phyloP scores from a whole-genome alignment of 1,140 invertebrate species.

The Diorhabda elongata region DNA sequence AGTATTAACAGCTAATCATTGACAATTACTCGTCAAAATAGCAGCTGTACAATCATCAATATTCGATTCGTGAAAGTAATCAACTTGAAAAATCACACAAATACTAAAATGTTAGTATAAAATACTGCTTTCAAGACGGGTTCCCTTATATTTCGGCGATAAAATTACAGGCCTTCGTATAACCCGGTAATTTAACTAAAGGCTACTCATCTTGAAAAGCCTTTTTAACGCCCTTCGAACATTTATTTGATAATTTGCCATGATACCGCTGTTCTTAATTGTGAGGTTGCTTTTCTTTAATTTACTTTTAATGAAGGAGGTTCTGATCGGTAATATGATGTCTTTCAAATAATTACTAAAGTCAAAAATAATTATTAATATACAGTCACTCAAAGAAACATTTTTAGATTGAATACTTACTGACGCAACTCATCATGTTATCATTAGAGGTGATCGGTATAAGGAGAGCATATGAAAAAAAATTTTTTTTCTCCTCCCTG shows the following conservation, averaged over 20 bases:
- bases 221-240: constrained; percentile 15
- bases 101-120: constrained; percentile 34
- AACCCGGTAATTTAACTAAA: constrained; percentile 36
- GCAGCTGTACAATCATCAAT: too few relatives aligned
- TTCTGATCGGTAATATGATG: not conserved
- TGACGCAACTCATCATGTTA: too few relatives aligned
- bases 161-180: constrained; percentile 36
- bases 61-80: constrained; percentile 19
- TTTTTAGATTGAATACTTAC: too few relatives aligned
- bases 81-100: constrained; percentile 36
- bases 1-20: too few relatives aligned
- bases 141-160: constrained; percentile 28
- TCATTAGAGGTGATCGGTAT: too few relatives aligned
- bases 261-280: constrained; percentile 36
- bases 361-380: too few relatives aligned
- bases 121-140: constrained; percentile 23
- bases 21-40: too few relatives aligned
- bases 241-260: constrained; percentile 22
- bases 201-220: constrained; percentile 35
- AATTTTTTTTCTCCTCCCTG: too few relatives aligned
- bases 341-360: not conserved
- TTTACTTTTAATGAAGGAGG: not conserved
- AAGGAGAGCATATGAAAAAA: too few relatives aligned
- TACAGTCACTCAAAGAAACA: too few relatives aligned
- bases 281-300: constrained; percentile 12